Base-by-base conservation (phyloP, 1,140 invertebrate species). In the Octopus sinensis region DNA sequence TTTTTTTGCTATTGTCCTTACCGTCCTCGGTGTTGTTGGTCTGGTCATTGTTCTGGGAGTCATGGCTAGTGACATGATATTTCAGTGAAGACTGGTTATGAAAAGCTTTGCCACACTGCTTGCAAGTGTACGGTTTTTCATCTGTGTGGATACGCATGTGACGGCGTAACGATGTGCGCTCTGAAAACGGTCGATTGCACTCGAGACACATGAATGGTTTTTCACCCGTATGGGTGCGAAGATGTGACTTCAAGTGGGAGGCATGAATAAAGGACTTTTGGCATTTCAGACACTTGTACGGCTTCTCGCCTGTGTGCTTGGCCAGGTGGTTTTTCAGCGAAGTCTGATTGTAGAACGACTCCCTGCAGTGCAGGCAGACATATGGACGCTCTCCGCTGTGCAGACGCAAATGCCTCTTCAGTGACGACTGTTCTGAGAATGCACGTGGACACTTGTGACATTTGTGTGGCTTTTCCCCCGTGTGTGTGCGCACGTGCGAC, bases 371-470 rank as follows among this genome's bases (percentile, higher is more conserved):
- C 78, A 93, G 93, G 92, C 96, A 96, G 91, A 96, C 96, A 90
- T 96, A 96, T 62, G 95, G 95, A 87, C 95, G 91, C 88, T 96
- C 95, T 81, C 95, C 95, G 79, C 95, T 96, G 90, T 97, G 96
- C 76, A 95, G 95, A 82, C 95, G 94, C 79, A 96, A 95, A 91
- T 96, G 95, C 79, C 95, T 54, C 43, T 52, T 78, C 53, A 81
- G n/a, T 51, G 76, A 51, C 30, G 71, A 62, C 43, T 78, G 96
- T 81, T 95, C 95, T 92, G 95, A 95, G 91, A 96, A 96, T 88
- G 95, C 96, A 88, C 96, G 96, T 83, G 95, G 95, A 91, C 96
- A 96, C 85, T 95, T 95, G 54, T 87, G 84, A 82, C 91, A 92
- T 77, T 86, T 86, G 76, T 86, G 90, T 53, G 84, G 87, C 17